Base-by-base conservation (phyloP, 2,113 vertebrate genomes). In the Coturnix japonica region DNA sequence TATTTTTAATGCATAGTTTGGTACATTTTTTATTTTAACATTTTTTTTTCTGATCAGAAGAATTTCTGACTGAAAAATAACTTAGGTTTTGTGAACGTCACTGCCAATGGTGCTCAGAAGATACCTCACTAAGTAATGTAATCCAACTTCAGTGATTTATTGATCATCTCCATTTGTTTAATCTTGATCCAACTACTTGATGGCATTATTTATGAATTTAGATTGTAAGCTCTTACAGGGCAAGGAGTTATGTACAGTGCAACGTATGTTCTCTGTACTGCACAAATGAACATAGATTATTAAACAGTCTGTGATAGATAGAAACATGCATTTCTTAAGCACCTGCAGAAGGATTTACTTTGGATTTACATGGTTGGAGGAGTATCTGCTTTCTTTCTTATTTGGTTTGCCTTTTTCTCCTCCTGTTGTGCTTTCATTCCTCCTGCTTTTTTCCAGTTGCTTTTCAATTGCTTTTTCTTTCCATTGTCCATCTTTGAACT, bases 201-300 rank as follows among this genome's bases (percentile, higher is more conserved):
- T 85, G 46, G 49, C n/a, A 20, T 89, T 72, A 35, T 76, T 69
- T 81, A 70, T 83, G 33, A 79, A 80, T 1, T 72, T 73, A 96
- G 95, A 95, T 79, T 95, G 86, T 96, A 57, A 95, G 86, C 93
- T 89, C 95, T 86, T 88, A 37, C 35, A 70, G 88, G 37, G 93
- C 88, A 51, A 75, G 92, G 88, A 84, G 26, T 65, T 79, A 18
- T 3, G 9, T 90, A 64, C 66, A 8, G 7, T 72, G 37, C 33
- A 47, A 81, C 37, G 72, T 57, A 13, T 78, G 83, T 54, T 86
- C 51, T 86, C 63, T 85, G 1, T 54, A 17, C 47, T 49, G 31
- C 70, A 65, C 79, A 14, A 49, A 21, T 85, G 89, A 85, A 63
- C 37, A 20, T 56, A 70, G 90, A 61, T 74, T 91, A 64, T 77